Percentiles rank a stretch among this genome's conserved stretches.
Evolutionary conservation across 2,888 invertebrate genomes (phyloP).

Genomic region (Pyrgus malvae): DNA sequence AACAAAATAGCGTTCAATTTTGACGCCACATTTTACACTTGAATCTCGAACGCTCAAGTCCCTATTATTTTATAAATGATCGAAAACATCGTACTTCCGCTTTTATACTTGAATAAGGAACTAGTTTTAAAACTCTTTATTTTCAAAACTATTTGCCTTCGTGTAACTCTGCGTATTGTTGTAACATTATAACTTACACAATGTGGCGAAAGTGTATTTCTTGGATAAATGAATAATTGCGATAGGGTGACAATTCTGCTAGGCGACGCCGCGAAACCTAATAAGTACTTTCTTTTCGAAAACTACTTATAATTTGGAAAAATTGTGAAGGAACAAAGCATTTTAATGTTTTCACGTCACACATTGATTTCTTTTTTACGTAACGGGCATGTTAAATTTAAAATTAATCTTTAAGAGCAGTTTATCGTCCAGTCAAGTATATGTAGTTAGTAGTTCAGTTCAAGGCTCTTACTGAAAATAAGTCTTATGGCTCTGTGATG

Average conservation of each 20-base stretch:
- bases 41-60: not conserved
- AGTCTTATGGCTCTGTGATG: too few relatives aligned
- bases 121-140: conserved; percentile 24
- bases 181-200: conserved; percentile 22
- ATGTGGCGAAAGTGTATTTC: conserved; percentile 18
- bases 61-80: conserved; percentile 17
- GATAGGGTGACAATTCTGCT: conserved; percentile 62
- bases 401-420: too few relatives aligned
- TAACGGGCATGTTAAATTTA: too few relatives aligned
- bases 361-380: too few relatives aligned
- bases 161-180: conserved; percentile 16
- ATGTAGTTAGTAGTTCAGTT: too few relatives aligned
- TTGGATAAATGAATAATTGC: conserved; percentile 57
- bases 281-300: too few relatives aligned
- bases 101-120: conserved; percentile 10
- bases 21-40: conserved; percentile 18
- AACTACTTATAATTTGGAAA: too few relatives aligned
- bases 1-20: conserved; percentile 22
- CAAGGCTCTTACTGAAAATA: too few relatives aligned
- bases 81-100: conserved; percentile 7
- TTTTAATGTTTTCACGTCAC: too few relatives aligned
- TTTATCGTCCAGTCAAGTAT: too few relatives aligned
- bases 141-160: conserved; percentile 12
- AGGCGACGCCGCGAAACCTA: conserved; percentile 29
- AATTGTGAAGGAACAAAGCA: too few relatives aligned